phyloP scores from a whole-genome alignment of 2,113 vertebrate species.

The Psittacula cyanocephala region DNA sequence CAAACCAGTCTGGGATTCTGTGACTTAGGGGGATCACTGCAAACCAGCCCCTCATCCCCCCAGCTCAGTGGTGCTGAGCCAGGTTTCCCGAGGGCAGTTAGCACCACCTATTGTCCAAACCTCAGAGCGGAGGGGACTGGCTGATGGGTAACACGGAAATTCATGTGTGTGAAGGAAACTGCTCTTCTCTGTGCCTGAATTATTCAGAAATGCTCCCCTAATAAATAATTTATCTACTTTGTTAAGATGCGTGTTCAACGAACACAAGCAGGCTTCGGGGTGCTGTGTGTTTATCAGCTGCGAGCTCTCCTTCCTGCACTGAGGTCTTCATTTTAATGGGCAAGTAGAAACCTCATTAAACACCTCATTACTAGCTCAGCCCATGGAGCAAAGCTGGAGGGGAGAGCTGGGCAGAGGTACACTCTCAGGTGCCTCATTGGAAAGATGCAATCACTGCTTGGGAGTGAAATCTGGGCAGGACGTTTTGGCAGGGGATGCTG shows the following conservation, averaged over 20 bases:
- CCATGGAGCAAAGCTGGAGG: background rate
- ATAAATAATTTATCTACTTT: background rate
- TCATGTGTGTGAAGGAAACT: background rate
- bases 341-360: background rate
- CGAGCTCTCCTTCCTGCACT: background rate
- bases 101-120: background rate
- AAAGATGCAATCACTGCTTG: background rate
- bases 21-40: no score
- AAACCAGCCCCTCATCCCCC: background rate
- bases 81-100: background rate
- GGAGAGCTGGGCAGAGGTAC: background rate
- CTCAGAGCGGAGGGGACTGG: background rate
- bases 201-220: background rate
- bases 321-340: background rate
- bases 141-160: accelerated
- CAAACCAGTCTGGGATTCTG: background rate
- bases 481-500: background rate
- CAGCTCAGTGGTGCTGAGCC: accelerated
- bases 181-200: background rate
- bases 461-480: background rate
- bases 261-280: background rate
- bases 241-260: accelerated
- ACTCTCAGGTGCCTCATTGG: accelerated
- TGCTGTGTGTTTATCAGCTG: background rate
- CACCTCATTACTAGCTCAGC: background rate